Conservation (phyloP, 2,113 vertebrate species). For the Capreolus pygargus region DNA sequence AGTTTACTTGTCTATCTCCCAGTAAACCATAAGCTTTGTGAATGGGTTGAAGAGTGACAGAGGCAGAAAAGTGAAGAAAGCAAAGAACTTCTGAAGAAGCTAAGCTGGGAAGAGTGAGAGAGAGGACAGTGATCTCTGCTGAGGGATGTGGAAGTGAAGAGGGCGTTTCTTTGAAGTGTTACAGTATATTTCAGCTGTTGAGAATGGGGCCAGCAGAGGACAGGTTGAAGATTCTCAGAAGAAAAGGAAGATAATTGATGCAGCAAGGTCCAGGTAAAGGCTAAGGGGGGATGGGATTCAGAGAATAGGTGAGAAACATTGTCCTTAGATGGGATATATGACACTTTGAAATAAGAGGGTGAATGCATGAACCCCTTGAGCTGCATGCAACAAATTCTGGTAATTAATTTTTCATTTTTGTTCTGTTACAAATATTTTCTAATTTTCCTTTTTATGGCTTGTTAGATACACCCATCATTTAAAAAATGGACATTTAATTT, state of each 20-base stretch:
- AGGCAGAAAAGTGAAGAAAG: background rate
- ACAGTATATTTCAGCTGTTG: background rate
- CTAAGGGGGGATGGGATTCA: background rate
- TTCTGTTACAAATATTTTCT: background rate
- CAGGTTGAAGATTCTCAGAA: background rate
- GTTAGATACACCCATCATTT: background rate
- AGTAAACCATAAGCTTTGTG: background rate
- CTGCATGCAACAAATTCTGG: background rate
- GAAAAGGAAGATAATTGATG: background rate
- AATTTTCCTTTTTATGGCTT: background rate
- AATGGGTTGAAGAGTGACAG: background rate
- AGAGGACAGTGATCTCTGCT: background rate
- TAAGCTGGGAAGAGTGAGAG: background rate
- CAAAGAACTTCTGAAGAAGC: background rate
- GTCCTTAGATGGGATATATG: background rate
- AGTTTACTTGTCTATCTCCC: background rate
- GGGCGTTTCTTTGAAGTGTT: background rate
- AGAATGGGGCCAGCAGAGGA: background rate
- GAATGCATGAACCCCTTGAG: background rate
- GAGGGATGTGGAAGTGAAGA: background rate
- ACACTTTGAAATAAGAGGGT: background rate
- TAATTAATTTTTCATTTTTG: background rate
- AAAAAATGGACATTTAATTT: background rate
- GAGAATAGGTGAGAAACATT: background rate
- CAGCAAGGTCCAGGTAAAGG: background rate